These are phyloP conservation scores for Melanotaenia nigrans DNA, from an alignment of 2,797 vertebrate genomes.

Conservation along the genomic window DNA sequence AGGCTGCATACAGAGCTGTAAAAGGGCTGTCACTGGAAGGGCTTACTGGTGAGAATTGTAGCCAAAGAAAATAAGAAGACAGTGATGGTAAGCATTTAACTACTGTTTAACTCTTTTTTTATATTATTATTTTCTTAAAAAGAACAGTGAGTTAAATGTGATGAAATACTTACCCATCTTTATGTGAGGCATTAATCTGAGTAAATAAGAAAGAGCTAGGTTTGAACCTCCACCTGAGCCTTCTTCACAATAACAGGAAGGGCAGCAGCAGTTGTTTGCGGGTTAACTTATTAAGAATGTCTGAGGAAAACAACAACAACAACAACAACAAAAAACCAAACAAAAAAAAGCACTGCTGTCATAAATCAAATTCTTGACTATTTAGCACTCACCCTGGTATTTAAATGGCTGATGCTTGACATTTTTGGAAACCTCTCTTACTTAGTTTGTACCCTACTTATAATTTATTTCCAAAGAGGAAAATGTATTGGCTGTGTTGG, in stretches of 20 bases:
- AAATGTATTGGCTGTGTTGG: constrained; percentile 45
- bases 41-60: background rate
- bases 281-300: background rate
- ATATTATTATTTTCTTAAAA: background rate
- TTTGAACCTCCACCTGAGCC: constrained; percentile 1
- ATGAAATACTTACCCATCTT: background rate
- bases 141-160: background rate
- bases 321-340: too few relatives aligned
- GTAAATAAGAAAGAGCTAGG: background rate
- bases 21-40: background rate
- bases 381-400: constrained; percentile 64
- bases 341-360: constrained; percentile 35
- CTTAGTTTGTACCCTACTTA: constrained; percentile 48
- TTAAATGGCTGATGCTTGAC: constrained; percentile 61
- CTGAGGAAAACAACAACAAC: too few relatives aligned
- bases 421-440: constrained; percentile 60
- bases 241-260: constrained; percentile 6
- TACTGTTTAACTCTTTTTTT: background rate
- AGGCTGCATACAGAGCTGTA: background rate
- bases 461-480: constrained; percentile 65
- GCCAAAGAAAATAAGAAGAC: background rate
- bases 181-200: background rate
- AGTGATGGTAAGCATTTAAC: background rate
- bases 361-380: constrained; percentile 54
- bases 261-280: background rate